Base-by-base conservation (phyloP, 1,140 invertebrate genomes). In the Cyclina sinensis region DNA sequence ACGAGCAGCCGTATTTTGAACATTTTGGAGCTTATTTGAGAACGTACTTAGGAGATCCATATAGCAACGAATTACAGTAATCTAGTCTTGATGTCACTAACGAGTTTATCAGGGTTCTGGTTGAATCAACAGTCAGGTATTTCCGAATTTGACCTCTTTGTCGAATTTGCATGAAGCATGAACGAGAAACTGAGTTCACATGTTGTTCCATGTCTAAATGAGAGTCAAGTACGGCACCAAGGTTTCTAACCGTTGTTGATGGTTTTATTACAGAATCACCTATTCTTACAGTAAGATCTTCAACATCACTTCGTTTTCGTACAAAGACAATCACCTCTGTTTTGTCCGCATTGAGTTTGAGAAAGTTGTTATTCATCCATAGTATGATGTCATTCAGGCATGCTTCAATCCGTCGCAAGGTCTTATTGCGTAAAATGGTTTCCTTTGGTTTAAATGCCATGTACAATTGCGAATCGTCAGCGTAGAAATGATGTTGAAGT, bases 401-500 rank as follows among this genome's bases (percentile, higher is more conserved):
- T 35, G 48, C 51, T 80, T 80, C 48, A 57, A 80, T 35, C 27
- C 51, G 48, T 18, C 35, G 48, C 30, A 59, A 37, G 18, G 78
- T 54, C 18, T 80, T 35, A 46, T 43, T 18, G 35, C 43, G 73
- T 14, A 16, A 46, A 46, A 18, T 30, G 27, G 27, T 35, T 35
- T 76, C 35, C 37, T n/a, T 76, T 46, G 32, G 78, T n/a, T n/a
- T n/a, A n/a, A n/a, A n/a, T n/a, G n/a, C n/a, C n/a, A n/a, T n/a
- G n/a, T n/a, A n/a, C n/a, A n/a, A n/a, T 48, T 48, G 46, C 18
- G 9, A 11, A 48, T 11, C 57, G 16, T 62, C 57, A 18, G 57
- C 78, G 54, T 80, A 80, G 78, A 80, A 80, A 39, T 80, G 54
- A 35, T 80, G 78, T 80, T 80, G 48, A 35, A 80, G 48, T 57